A percentile compares a stretch with the other conserved stretches of the same genome.
Conservation (phyloP, 2,113 vertebrate species). For the Chloroceryle aenea region DNA sequence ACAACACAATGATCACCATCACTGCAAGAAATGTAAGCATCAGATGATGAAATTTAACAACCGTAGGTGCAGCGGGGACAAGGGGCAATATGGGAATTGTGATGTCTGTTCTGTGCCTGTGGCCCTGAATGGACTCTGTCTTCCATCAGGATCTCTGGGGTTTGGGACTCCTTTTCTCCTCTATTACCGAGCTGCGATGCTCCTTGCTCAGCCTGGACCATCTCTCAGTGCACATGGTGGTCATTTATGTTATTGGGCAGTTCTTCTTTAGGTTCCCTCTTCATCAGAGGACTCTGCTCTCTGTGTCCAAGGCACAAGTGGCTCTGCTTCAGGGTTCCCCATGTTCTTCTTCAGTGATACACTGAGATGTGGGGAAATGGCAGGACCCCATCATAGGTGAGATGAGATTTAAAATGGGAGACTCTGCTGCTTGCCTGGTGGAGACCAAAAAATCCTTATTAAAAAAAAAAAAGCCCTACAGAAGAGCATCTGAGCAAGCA, state of each 20-base stretch:
- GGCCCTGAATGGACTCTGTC: neutral
- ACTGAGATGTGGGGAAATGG: neutral
- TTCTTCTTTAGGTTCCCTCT: neutral
- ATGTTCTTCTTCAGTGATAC: neutral
- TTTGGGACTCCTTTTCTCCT: neutral
- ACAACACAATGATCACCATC: conserved; percentile 27
- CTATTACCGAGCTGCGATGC: neutral
- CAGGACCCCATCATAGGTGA: neutral
- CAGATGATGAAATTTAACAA: conserved; percentile 58
- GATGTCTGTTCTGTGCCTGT: neutral
- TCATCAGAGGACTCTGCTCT: neutral
- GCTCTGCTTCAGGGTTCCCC: neutral
- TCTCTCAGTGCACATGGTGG: fast-evolving
- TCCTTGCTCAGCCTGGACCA: neutral
- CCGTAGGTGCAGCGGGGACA: neutral
- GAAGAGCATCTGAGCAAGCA: fast-evolving
- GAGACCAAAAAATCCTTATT: neutral
- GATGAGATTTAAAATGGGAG: neutral
- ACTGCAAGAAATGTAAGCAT: conserved; percentile 48
- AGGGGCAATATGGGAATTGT: neutral
- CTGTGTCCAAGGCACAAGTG: neutral
- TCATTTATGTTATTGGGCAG: neutral
- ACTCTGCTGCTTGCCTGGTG: neutral
- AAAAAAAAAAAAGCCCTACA: neutral
- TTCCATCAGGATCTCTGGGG: neutral